Base-by-base conservation (phyloP, 2,888 invertebrate species). In the Drosophila borealis region DNA sequence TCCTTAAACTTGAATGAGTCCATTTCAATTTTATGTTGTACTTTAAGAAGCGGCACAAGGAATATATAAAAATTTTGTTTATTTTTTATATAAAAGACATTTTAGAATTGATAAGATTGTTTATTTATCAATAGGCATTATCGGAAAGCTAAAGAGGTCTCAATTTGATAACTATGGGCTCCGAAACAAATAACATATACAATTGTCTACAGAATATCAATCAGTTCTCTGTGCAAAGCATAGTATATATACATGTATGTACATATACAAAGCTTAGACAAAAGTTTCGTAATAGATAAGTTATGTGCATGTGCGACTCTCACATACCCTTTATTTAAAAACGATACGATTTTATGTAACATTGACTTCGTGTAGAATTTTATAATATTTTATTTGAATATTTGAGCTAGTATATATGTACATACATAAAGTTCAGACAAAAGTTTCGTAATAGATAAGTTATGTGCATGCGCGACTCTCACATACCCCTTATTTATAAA, bases 191-290 rank as follows among this genome's bases (percentile, higher is more conserved):
- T 61, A 71, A 46, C 46, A 21, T 55, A 37, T 14, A 42, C 36
- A 45, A 51, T 51, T 65, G 57, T 42, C 29, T 33, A 45, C 5
- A 42, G 70, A 64, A 75, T 74, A 59, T 19, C 59, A 73, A 78
- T 63, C 42, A 67, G 37, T 25, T 42, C 45, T 46, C 45, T 41
- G 25, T 25, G 11, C 36, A 68, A 9, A 46, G 10, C 25, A 5
- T 4, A 17, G 17, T n/a, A 54, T 13, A 41, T 41, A 34, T 44
- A 21, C n/a, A 9, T 19, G n/a, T 36, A 14, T n/a, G 42, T 21
- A 42, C n/a, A 9, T 17, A 48, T 13, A 48, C 19, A 41, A 49
- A 34, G 36, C 33, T 37, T 13, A 1, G n/a, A 2, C 17, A 17
- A n/a, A 19, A 37, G 14, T 51, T 63, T 25, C 34, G 37, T 4